A percentile compares a stretch with the other conserved stretches of the same genome.
Evolutionary conservation across 2,113 vertebrate genomes (phyloP).

Genomic region (Motacilla tschutschensis): DNA sequence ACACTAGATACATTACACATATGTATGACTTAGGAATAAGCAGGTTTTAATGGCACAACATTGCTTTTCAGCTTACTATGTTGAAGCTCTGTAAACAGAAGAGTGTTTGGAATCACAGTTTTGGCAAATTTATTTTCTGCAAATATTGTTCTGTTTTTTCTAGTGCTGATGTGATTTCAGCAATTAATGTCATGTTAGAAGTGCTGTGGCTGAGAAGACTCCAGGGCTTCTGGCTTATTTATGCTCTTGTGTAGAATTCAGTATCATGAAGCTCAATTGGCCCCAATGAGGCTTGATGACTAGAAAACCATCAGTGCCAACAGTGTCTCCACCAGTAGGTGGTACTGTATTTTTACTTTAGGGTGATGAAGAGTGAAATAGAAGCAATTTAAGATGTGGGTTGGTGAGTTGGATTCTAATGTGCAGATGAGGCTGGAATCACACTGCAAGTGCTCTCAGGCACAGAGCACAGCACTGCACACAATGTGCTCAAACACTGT

Average conservation of each 20-base stretch:
- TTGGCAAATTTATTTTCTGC: neutral
- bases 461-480: neutral
- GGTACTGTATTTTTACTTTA: conserved; percentile 29
- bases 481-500: neutral
- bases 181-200: neutral
- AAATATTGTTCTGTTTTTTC: neutral
- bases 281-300: neutral
- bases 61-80: neutral
- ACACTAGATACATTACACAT: neutral
- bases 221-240: neutral
- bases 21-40: neutral
- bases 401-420: neutral
- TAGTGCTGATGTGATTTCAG: neutral
- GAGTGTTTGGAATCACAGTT: neutral
- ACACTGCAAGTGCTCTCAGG: neutral
- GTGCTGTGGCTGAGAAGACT: neutral
- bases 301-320: neutral
- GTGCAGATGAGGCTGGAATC: neutral
- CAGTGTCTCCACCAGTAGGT: conserved; percentile 2
- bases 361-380: neutral
- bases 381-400: neutral
- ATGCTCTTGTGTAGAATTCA: neutral
- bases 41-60: neutral
- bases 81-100: neutral
- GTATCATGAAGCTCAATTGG: neutral